Evolutionary conservation across 2,888 invertebrate genomes (phyloP).

Genomic region (Gasteruption jaculator): DNA sequence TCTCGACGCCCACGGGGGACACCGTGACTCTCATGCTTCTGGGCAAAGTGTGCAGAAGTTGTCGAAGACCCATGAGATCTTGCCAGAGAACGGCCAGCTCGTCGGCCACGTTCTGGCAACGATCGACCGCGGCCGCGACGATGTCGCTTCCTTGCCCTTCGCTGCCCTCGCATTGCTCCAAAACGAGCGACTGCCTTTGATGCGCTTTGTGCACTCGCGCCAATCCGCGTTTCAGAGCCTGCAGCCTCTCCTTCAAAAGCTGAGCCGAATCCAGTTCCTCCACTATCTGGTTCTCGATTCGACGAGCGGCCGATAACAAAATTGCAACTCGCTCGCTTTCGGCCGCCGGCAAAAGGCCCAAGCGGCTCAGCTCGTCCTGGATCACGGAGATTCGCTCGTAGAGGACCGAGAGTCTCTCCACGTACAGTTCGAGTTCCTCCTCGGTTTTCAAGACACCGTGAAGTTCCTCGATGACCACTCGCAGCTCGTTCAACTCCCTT

Average conservation of each 20-base stretch:
- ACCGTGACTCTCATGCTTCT: conserved; percentile 71
- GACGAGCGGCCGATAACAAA: conserved; percentile 66
- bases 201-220: conserved; percentile 66
- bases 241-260: conserved; percentile 70
- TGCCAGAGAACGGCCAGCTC: conserved; percentile 72
- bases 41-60: conserved; percentile 73
- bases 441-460: conserved; percentile 78
- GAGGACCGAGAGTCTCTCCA: conserved; percentile 75
- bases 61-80: conserved; percentile 70
- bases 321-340: conserved; percentile 77
- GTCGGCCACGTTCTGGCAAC: conserved; percentile 67
- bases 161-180: conserved; percentile 69
- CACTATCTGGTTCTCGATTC: conserved; percentile 66
- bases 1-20: conserved; percentile 71
- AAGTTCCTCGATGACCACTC: conserved; percentile 64
- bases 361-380: conserved; percentile 72
- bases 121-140: conserved; percentile 71
- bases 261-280: conserved; percentile 76
- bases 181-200: conserved; percentile 53
- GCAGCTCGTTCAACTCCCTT: conserved; percentile 71
- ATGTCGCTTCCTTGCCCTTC: conserved; percentile 72
- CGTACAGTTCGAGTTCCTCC: conserved; percentile 76
- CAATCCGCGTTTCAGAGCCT: conserved; percentile 69
- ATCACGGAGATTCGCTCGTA: conserved; percentile 71
- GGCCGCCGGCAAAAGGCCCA: conserved; percentile 68